Evolutionary conservation across 2,888 invertebrate genomes (phyloP).

Genomic region (Pandemis corylana): DNA sequence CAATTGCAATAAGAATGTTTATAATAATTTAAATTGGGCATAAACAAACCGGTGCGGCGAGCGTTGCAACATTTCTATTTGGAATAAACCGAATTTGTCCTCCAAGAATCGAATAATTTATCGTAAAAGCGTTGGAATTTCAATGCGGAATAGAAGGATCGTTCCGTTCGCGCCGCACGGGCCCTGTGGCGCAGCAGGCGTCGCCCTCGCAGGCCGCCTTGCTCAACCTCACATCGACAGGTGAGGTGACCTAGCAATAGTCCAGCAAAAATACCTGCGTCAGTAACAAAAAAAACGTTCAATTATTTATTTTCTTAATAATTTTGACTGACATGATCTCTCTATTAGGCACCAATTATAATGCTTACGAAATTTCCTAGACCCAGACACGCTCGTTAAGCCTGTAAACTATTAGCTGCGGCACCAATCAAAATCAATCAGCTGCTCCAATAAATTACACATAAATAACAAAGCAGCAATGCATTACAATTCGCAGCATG

Average conservation of each 20-base stretch:
- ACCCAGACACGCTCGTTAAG: conserved; percentile 15
- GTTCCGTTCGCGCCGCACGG: conserved; percentile 58
- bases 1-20: conserved; percentile 39
- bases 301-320: conserved; percentile 7
- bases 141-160: conserved; percentile 56
- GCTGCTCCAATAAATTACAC: conserved; percentile 49
- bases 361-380: conserved; percentile 11
- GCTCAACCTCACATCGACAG: conserved; percentile 54
- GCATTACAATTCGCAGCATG: conserved; percentile 50
- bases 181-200: conserved; percentile 48
- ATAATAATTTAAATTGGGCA: conserved; percentile 38
- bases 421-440: conserved; percentile 52
- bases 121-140: conserved; percentile 48
- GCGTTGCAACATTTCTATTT: conserved; percentile 36
- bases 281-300: neutral
- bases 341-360: conserved; percentile 22
- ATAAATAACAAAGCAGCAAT: conserved; percentile 46
- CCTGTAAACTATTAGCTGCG: conserved; percentile 38
- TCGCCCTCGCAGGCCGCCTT: conserved; percentile 45
- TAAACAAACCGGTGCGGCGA: conserved; percentile 27
- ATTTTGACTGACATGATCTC: conserved; percentile 14
- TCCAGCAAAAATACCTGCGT: neutral
- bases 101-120: conserved; percentile 26
- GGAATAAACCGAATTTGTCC: conserved; percentile 24
- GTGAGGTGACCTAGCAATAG: conserved; percentile 60